Conservation (phyloP, 2,888 invertebrate species). For the Troides aeacus region DNA sequence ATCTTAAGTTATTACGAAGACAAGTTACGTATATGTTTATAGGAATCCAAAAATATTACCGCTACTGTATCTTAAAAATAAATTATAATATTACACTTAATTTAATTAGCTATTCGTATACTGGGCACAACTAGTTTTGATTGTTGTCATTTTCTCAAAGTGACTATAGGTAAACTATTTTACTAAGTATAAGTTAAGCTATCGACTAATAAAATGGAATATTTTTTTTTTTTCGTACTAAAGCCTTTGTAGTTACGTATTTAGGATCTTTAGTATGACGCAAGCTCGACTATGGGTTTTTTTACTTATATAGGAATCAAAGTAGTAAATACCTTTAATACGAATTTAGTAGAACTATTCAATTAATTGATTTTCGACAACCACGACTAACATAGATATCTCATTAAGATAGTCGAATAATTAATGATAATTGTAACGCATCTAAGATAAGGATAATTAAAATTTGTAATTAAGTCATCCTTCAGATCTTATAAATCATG, state of each 20-base stretch:
- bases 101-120: constrained; percentile 78
- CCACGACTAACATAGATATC: constrained; percentile 10
- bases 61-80: constrained; percentile 78
- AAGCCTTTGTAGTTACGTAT: constrained; percentile 78
- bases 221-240: constrained; percentile 59
- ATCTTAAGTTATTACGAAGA: constrained; percentile 54
- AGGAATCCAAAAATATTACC: constrained; percentile 80
- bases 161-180: constrained; percentile 78
- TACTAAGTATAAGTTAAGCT: constrained; percentile 77
- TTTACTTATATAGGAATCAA: constrained; percentile 20
- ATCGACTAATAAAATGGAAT: constrained; percentile 78
- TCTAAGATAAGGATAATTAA: constrained; percentile 13
- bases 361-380: constrained; percentile 18
- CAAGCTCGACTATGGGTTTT: constrained; percentile 31
- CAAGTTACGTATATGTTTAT: constrained; percentile 78
- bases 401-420: constrained; percentile 13
- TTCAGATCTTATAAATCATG: not conserved
- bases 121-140: constrained; percentile 81
- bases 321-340: not conserved
- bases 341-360: constrained; percentile 2
- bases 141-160: constrained; percentile 74
- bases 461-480: constrained; percentile 3
- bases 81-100: constrained; percentile 70
- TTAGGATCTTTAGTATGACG: constrained; percentile 59
- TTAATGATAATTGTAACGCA: constrained; percentile 14